Percentiles rank a stretch among this genome's conserved stretches.
Conservation (phyloP, 2,797 vertebrate genomes). For the Euphonia xanthogaster region DNA sequence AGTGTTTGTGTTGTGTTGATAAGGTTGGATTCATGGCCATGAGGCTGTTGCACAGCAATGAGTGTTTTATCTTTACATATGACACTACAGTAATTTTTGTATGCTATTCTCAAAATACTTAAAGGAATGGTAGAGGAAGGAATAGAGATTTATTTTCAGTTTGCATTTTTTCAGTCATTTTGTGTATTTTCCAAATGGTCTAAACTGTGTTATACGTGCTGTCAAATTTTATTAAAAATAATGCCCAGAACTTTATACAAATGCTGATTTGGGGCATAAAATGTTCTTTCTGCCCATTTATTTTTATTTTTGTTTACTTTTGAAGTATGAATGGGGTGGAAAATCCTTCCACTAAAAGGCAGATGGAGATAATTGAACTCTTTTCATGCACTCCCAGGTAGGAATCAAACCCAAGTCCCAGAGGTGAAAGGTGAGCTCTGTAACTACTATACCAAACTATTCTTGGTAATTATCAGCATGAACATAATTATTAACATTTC, state of each 20-base stretch:
- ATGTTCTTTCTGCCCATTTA: constrained; percentile 8
- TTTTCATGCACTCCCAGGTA: constrained; percentile 62
- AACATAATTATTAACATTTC: constrained; percentile 73
- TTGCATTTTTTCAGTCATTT: neutral
- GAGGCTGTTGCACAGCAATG: neutral
- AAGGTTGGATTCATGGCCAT: neutral
- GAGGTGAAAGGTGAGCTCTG: constrained; percentile 67
- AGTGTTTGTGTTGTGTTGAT: neutral
- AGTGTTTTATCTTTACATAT: neutral
- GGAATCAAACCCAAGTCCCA: constrained; percentile 72
- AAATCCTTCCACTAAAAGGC: constrained; percentile 49
- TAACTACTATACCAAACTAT: constrained; percentile 66
- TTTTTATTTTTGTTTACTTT: constrained; percentile 62
- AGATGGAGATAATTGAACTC: constrained; percentile 65
- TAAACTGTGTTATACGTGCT: neutral
- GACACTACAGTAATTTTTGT: neutral
- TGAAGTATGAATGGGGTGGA: constrained; percentile 35
- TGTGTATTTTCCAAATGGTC: neutral
- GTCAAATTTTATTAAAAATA: neutral
- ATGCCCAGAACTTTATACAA: neutral
- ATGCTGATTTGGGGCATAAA: neutral
- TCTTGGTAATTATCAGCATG: constrained; percentile 72
- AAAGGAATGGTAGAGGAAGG: neutral
- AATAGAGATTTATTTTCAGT: neutral
- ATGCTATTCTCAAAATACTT: neutral